These are phyloP conservation scores for Microctonus brassicae DNA, from an alignment of 2,888 invertebrate genomes.

Conservation along the genomic window DNA sequence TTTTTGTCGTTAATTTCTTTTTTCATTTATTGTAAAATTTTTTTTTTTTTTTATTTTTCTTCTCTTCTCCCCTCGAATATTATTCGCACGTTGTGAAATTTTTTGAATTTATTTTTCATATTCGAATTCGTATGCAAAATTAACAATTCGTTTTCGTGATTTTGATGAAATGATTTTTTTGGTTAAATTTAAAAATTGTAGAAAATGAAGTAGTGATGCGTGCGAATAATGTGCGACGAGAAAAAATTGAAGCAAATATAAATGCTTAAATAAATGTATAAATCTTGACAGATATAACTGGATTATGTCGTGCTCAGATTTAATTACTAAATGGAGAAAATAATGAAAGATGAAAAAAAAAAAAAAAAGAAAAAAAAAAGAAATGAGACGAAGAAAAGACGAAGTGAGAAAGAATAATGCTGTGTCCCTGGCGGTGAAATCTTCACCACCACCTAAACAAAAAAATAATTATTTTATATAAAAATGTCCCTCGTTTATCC, in stretches of 20 bases:
- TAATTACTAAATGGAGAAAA: conserved; percentile 16
- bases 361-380: conserved; percentile 24
- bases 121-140: neutral
- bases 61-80: conserved; percentile 7
- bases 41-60: conserved; percentile 26
- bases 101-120: too few species aligned
- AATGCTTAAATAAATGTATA: conserved; percentile 6
- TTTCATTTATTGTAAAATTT: conserved; percentile 11
- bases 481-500: conserved; percentile 11
- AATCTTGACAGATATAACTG: conserved; percentile 28
- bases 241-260: neutral
- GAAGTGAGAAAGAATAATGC: conserved; percentile 44
- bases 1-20: neutral
- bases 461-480: neutral
- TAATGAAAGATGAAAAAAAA: neutral
- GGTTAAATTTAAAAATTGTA: neutral
- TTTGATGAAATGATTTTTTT: neutral
- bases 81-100: neutral
- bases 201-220: neutral
- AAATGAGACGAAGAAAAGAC: conserved; percentile 32
- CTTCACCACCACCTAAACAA: conserved; percentile 25
- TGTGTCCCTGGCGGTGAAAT: conserved; percentile 42
- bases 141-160: neutral
- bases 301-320: conserved; percentile 33
- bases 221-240: neutral